phyloP scores from a whole-genome alignment of 2,888 invertebrate species.

The Ernsta delagoae region DNA sequence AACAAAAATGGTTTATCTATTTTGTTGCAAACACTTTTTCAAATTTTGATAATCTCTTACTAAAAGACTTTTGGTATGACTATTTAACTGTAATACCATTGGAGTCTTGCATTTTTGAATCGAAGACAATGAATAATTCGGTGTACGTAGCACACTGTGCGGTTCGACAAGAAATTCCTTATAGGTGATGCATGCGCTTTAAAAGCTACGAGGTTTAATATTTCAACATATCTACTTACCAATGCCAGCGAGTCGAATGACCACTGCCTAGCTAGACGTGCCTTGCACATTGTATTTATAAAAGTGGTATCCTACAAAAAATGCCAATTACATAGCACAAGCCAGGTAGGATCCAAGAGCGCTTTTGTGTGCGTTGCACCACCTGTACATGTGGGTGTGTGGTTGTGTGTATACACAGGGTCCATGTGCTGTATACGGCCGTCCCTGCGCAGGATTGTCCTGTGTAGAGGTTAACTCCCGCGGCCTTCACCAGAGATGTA shows the following conservation, averaged over 20 bases:
- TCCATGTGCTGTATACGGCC: conserved; percentile 56
- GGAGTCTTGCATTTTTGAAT: background rate
- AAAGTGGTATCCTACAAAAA: conserved; percentile 60
- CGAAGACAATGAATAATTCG: conserved; percentile 9
- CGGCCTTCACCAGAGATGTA: conserved; percentile 83
- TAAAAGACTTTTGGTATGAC: no score
- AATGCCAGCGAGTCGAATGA: conserved; percentile 32
- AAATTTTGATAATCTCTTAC: no score
- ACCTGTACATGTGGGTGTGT: conserved; percentile 41
- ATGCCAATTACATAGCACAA: conserved; percentile 60
- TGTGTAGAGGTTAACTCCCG: conserved; percentile 71
- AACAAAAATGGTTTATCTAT: no score
- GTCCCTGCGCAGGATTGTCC: conserved; percentile 72
- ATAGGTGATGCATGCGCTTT: conserved; percentile 33
- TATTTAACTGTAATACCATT: no score
- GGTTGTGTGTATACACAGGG: conserved; percentile 49
- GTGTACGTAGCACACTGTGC: background rate
- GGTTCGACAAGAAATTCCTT: conserved; percentile 20
- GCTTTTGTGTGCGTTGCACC: conserved; percentile 50
- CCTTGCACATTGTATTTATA: conserved; percentile 56
- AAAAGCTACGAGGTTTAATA: conserved; percentile 18
- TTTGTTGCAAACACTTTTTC: no score
- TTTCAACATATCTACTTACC: conserved; percentile 30
- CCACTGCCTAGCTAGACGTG: conserved; percentile 43
- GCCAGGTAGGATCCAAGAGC: conserved; percentile 66